phyloP scores from a whole-genome alignment of 2,797 vertebrate species.

The Crypturellus tataupa region DNA sequence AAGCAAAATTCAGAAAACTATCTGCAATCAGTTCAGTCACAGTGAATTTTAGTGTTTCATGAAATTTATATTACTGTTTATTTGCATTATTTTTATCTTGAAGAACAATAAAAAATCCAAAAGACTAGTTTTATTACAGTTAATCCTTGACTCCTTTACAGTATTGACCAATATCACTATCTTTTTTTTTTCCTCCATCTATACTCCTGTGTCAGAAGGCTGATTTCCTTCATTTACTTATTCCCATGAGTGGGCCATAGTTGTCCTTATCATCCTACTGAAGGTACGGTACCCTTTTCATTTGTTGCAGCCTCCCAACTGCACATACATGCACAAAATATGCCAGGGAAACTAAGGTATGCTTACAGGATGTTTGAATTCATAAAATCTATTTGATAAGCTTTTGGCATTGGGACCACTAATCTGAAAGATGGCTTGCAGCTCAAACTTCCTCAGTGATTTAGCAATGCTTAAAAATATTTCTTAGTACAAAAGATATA shows the following conservation, averaged over 20 bases:
- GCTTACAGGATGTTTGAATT: background rate
- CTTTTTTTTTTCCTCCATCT: background rate
- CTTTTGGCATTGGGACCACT: background rate
- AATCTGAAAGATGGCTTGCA: background rate
- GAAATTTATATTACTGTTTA: background rate
- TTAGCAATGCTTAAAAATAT: background rate
- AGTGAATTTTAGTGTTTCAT: slow-evolving; percentile 23
- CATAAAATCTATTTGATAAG: background rate
- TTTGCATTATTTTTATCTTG: slow-evolving; percentile 27
- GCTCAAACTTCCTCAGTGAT: background rate
- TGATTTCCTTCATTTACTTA: background rate
- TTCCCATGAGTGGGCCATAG: background rate
- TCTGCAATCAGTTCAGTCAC: slow-evolving; percentile 54
- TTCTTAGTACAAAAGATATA: background rate
- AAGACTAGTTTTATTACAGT: background rate
- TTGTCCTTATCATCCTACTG: background rate
- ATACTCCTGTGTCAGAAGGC: background rate
- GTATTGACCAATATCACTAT: background rate
- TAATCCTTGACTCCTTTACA: background rate
- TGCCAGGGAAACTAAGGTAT: background rate
- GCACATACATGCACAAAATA: background rate
- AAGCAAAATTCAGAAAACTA: slow-evolving; percentile 36
- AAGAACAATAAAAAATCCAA: background rate
- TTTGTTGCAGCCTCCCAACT: background rate
- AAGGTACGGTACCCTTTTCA: background rate